Evolutionary conservation across 2,888 invertebrate genomes (phyloP).

Genomic region (Orchestes rusci): DNA sequence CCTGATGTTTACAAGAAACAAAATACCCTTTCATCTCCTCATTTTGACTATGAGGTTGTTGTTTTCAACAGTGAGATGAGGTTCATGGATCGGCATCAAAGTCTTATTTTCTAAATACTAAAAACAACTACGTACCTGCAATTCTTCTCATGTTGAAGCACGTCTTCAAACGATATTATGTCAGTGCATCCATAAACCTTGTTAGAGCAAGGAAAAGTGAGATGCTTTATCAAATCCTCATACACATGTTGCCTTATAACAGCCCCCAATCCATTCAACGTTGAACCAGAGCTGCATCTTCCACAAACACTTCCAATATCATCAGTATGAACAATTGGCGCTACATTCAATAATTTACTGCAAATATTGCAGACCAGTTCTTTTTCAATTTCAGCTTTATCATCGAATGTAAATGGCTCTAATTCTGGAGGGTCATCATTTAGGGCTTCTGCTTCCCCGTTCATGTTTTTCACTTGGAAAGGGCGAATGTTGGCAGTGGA

Average conservation of each 20-base stretch:
- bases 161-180: constrained; percentile 23
- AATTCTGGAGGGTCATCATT: background rate
- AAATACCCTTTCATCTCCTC: no score
- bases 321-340: constrained; percentile 22
- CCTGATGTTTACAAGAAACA: no score
- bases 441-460: background rate
- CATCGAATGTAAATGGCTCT: constrained; percentile 21
- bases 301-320: constrained; percentile 25
- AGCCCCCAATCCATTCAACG: constrained; percentile 7
- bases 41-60: no score
- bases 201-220: constrained; percentile 28
- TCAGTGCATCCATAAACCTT: constrained; percentile 26
- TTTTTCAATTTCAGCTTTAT: constrained; percentile 18
- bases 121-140: constrained; percentile 18
- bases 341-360: constrained; percentile 23
- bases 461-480: no score
- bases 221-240: constrained; percentile 24
- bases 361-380: constrained; percentile 24
- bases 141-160: constrained; percentile 24
- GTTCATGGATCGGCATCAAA: background rate
- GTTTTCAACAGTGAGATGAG: no score
- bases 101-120: background rate
- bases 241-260: constrained; percentile 24
- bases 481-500: no score
- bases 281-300: constrained; percentile 19